Base-by-base conservation (phyloP, 92 coral and sea anemone genomes). In the Paramuricea clavata region DNA sequence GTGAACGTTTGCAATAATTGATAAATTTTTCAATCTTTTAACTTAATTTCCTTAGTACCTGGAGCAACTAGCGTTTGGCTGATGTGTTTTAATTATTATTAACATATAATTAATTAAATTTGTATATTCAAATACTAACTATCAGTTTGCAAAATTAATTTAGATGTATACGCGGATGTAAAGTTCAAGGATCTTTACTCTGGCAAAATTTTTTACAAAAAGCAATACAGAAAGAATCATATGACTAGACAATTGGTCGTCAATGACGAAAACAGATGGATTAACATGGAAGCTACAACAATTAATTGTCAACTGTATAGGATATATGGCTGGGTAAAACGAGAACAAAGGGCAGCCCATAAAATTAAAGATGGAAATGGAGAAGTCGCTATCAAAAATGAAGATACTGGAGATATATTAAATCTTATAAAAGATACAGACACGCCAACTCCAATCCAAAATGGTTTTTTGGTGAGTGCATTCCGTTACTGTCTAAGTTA, bases 311-410 rank as follows among this genome's bases (percentile, higher is more conserved):
- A 93, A 84, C 87, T 96, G 31, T 81, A 81, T 42, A 69, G 68
- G 34, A 91, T 96, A 30, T 81, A 81, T 17, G 97, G 91, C 2
- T 93, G 92, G 92, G 97, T 96, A 1, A 91, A 83, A 65, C 94
- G 99, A 35, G 93, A 91, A 67, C 87, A 83, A 12, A 76, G n/a
- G 23, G 99, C 99, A 1, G 98, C 99, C 2, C 76, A 89, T 57
- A 92, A 87, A 17, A 76, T 81, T 64, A 89, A 90, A 23, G 99
- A 94, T 85, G 61, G 44, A 23, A 95, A 94, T 83, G 98, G 99
- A 30, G 89, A 83, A 1, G 93, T 94, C 9, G 44, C 65, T 36
- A 59, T 79, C 33, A 36, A 32, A 54, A 65, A 65, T 32, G 84
- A 59, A 23, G 35, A 79, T 6, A 33, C 64, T 22, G 67, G 73